Evolutionary conservation across 2,113 vertebrate species (phyloP).

Genomic region (Lepisosteus oculatus): DNA sequence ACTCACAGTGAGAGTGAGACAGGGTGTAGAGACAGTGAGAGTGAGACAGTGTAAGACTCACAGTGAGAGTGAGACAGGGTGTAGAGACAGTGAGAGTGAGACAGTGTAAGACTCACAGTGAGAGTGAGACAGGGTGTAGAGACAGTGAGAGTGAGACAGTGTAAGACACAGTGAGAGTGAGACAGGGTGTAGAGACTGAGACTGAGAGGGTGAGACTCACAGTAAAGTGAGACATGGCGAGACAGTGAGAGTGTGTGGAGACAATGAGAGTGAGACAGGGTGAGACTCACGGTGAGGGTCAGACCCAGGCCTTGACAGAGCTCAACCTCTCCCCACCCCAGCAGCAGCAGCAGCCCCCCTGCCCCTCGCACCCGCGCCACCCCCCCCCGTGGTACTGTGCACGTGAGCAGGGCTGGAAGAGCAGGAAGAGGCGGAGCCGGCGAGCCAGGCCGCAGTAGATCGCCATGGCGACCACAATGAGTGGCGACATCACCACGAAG

Average conservation of each 20-base stretch:
- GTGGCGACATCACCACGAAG: constrained; percentile 90
- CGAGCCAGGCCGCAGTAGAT: constrained; percentile 76
- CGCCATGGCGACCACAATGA: constrained; percentile 83
- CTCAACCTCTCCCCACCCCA: background rate
- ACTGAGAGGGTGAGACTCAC: too few relatives aligned
- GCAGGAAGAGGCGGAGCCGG: constrained; percentile 71
- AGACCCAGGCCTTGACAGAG: constrained; percentile 78
- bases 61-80: too few relatives aligned
- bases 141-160: background rate
- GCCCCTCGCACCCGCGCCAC: constrained; percentile 55
- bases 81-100: too few relatives aligned
- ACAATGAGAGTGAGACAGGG: background rate
- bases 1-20: too few relatives aligned
- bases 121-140: too few relatives aligned
- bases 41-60: too few relatives aligned
- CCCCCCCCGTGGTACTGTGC: constrained; percentile 67
- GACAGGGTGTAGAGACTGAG: too few relatives aligned
- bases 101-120: too few relatives aligned
- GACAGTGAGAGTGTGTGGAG: too few relatives aligned
- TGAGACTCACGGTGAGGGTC: constrained; percentile 32
- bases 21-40: too few relatives aligned
- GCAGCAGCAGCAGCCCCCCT: constrained; percentile 21
- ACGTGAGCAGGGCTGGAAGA: constrained; percentile 62
- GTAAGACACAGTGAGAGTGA: too few relatives aligned
- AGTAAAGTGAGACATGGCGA: too few relatives aligned